A percentile compares a stretch with the other conserved stretches of the same genome.
phyloP scores from a whole-genome alignment of 2,113 vertebrate species.

The Melanerpes formicivorus region DNA sequence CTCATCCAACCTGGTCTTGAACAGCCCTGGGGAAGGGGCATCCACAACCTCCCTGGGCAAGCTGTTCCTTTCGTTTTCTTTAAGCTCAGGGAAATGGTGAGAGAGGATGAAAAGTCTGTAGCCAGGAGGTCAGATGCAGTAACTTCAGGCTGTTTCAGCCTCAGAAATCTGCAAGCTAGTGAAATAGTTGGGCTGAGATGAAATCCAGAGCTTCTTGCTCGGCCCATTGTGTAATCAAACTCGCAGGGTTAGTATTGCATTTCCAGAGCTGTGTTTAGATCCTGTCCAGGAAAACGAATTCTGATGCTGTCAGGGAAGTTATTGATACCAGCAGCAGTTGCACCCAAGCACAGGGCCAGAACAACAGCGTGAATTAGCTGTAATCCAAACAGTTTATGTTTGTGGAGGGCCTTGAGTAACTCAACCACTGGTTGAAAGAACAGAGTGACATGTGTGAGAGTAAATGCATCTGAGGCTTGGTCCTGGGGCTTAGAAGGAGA shows the following conservation, averaged over 20 bases:
- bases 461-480: background rate
- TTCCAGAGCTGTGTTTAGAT: background rate
- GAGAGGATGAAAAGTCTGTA: background rate
- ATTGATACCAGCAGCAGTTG: background rate
- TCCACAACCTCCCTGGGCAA: too few relatives aligned
- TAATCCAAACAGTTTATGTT: background rate
- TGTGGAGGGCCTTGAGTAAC: background rate
- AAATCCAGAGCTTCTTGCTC: background rate
- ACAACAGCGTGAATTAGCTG: background rate
- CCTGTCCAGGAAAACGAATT: background rate
- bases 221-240: background rate
- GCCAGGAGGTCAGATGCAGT: background rate
- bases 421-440: background rate
- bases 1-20: too few relatives aligned
- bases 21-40: too few relatives aligned
- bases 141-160: background rate
- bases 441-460: background rate
- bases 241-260: background rate
- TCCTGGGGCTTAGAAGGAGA: background rate
- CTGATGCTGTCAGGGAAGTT: background rate
- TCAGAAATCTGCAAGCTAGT: background rate
- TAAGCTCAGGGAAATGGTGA: background rate
- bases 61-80: background rate
- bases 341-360: background rate
- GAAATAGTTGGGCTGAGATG: background rate